Base-by-base conservation (phyloP, 2,888 invertebrate species). In the Agrypnus murinus region DNA sequence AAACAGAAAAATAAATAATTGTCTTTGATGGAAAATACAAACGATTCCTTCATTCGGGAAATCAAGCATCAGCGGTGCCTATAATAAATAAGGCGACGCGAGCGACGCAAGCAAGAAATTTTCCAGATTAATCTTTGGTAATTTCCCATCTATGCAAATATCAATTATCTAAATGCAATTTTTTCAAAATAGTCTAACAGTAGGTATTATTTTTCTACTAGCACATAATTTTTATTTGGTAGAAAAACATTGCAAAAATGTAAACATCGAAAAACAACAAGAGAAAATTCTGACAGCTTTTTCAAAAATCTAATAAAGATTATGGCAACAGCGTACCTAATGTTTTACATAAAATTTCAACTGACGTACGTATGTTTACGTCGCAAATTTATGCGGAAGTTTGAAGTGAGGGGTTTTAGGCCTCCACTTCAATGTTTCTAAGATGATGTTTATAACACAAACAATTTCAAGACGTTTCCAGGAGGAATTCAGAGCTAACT, bases 1-100 rank as follows among this genome's bases (percentile, higher is more conserved):
- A 58, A 58, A 58, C 58, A 58, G 31, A 19, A 43, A 58, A 40
- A 40, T 58, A 58, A 58, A 58, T 58, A 58, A 58, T 58, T 58
- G 40, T 6, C 12, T 17, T 34, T 19, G 19, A 25, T 25, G 25
- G 12, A 38, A 38, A n/a, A 38, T 12, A 38, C 38, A 12, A 38
- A 12, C 10, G 38, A 25, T 25, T 25, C 25, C 5, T 25, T 25
- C 25, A 5, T 25, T 25, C 25, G 25, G 2, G 25, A 25, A 25
- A 25, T 25, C 25, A 25, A 5, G 25, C 25, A 25, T 5, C 25
- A 25, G 5, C 25, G 3, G 2, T 5, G 3, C 25, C 2, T 5
- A 5, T 25, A 25, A 25, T 25, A 25, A 25, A 25, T 25, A 25
- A n/a, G 25, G 5, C 5, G 25, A 25, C 2, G 25, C 5, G 25